These are phyloP conservation scores for Phyllopteryx taeniolatus DNA, from an alignment of 2,113 vertebrate genomes.

Conservation along the genomic window DNA sequence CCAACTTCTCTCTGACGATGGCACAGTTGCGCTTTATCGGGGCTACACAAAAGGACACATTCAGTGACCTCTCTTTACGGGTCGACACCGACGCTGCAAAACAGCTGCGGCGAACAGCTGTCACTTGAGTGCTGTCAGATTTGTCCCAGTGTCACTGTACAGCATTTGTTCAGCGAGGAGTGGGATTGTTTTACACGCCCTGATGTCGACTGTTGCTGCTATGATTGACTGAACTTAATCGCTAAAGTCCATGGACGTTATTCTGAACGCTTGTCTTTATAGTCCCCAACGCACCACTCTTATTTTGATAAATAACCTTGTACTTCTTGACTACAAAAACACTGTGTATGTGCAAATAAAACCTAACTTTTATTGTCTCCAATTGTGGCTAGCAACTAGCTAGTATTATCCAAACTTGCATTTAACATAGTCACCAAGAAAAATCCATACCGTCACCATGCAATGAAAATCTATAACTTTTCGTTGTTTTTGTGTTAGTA, in stretches of 20 bases:
- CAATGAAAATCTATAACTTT: no score
- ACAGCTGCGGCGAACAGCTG: slow-evolving; percentile 52
- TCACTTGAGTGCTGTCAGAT: slow-evolving; percentile 32
- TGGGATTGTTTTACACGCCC: slow-evolving; percentile 28
- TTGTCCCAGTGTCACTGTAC: slow-evolving; percentile 28
- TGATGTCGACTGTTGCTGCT: background rate
- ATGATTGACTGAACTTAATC: background rate
- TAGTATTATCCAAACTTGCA: background rate
- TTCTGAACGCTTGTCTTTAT: background rate
- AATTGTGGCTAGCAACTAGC: background rate
- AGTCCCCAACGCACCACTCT: background rate
- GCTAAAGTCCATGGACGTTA: background rate
- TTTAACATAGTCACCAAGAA: background rate
- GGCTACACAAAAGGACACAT: background rate
- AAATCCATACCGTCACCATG: no score
- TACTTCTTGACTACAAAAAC: background rate
- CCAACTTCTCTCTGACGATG: background rate
- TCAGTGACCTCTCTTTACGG: background rate
- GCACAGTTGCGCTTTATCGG: background rate
- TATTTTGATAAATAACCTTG: background rate
- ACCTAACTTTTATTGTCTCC: background rate
- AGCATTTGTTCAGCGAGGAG: slow-evolving; percentile 25
- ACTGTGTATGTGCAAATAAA: no score
- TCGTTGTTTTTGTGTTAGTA: no score
- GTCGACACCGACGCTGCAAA: slow-evolving; percentile 17